Evolutionary conservation across 1,140 invertebrate species (phyloP), one percentile per base, ranked within the genome.

Genomic region (Periplaneta americana): DNA sequence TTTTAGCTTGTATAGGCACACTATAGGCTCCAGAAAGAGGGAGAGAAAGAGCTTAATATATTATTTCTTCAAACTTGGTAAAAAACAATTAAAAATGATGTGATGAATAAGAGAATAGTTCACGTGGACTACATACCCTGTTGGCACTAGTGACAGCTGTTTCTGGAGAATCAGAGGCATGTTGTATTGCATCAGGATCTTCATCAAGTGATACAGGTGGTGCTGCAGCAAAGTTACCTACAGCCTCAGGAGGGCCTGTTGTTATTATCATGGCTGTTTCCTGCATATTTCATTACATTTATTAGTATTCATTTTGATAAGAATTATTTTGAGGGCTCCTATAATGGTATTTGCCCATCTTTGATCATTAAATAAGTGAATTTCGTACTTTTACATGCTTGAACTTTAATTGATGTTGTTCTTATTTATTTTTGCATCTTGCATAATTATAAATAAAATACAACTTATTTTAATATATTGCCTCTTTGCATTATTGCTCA

Each of bases 121-220:
- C n/a, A 57, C n/a, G n/a, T n/a, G n/a, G n/a, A n/a, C n/a, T 18
- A 82, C 85, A 85, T 89, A 94, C 93, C 83, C 93, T 89, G 80
- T 91, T 92, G 11, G 90, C 88, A 84, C 89, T 91, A 83, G 89
- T 92, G 80, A 93, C 92, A 6, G 92, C 91, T 15, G 90, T 89
- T 85, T 93, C 91, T 0, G 89, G 90, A 6, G 86, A 87, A 82
- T 91, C 90, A 28, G 89, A 89, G 34, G 86, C 48, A 9, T 22
- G 48, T 66, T 66, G 48, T 0, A 28, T 88, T 80, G 82, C 33
- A 32, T 48, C 34, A 32, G 74, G 81, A 48, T 18, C 74, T 31
- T 36, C 75, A 35, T 86, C 85, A 22, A 66, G 48, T 2, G 48
- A 66, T 22, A n/a, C 22, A 66, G 48, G 48, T 28, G n/a, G 48